phyloP scores from a whole-genome alignment of 2,797 vertebrate species.

The Dromococcyx pavoninus region DNA sequence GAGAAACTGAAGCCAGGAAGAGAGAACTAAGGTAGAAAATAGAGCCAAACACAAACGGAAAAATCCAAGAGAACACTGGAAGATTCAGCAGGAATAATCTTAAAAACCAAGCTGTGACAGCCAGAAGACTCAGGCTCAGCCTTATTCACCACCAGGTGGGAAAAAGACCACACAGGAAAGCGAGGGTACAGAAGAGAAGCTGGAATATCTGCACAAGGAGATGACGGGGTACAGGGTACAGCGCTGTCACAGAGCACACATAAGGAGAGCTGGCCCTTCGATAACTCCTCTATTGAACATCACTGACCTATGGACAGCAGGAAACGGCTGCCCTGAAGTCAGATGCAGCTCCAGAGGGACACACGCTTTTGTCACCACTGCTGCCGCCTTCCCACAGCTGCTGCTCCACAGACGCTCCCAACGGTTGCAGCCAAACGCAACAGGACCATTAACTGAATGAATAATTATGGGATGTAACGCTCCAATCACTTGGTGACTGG shows the following conservation, averaged over 20 bases:
- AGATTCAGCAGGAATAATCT: background rate
- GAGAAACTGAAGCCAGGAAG: background rate
- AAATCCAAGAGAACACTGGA: background rate
- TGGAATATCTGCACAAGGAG: background rate
- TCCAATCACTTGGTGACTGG: background rate
- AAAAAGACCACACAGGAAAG: background rate
- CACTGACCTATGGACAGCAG: background rate
- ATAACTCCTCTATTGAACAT: background rate
- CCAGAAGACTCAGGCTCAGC: background rate
- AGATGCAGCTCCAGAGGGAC: background rate
- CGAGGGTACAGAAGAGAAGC: background rate
- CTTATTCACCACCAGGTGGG: background rate
- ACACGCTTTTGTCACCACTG: background rate
- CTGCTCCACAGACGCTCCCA: background rate
- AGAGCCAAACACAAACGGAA: background rate
- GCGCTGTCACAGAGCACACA: background rate
- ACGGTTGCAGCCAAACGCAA: background rate
- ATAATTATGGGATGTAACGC: background rate
- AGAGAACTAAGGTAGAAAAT: background rate
- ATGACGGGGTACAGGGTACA: background rate
- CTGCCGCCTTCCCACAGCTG: background rate
- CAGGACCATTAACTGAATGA: constrained; percentile 15
- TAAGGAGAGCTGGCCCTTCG: background rate
- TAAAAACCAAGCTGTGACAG: background rate
- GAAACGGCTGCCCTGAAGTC: background rate